A percentile compares a stretch with the other conserved stretches of the same genome.
phyloP scores from a whole-genome alignment of 2,888 invertebrate species.

The Ophion costatus region DNA sequence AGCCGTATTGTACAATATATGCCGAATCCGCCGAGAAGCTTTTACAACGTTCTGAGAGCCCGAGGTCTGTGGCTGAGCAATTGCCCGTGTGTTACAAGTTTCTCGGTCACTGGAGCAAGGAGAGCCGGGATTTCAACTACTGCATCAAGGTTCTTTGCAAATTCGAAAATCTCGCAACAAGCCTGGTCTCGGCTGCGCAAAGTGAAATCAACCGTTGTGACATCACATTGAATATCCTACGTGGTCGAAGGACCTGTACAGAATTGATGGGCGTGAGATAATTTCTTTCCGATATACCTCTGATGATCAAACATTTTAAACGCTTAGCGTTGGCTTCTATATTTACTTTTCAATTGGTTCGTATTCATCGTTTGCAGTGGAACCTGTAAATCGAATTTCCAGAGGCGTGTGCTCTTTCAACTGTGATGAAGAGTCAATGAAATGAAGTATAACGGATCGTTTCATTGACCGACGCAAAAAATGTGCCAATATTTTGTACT shows the following conservation, averaged over 20 bases:
- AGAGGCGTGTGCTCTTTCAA: neutral
- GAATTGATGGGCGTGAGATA: too few species aligned
- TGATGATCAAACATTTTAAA: neutral
- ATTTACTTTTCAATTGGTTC: neutral
- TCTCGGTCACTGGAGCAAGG: neutral
- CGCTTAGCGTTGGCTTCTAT: neutral
- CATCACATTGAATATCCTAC: neutral
- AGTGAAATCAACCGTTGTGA: neutral
- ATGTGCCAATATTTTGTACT: neutral
- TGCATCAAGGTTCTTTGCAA: neutral
- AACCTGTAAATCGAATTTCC: neutral
- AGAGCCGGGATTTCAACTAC: neutral
- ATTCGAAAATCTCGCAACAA: neutral
- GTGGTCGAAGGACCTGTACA: neutral
- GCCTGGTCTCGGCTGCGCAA: neutral
- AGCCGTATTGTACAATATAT: constrained; percentile 43
- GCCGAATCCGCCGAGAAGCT: constrained; percentile 24
- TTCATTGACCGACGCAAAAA: neutral
- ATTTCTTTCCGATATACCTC: neutral
- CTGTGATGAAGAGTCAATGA: neutral
- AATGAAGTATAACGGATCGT: constrained; percentile 19
- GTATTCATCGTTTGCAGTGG: neutral
- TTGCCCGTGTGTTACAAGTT: neutral
- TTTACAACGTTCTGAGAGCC: constrained; percentile 16
- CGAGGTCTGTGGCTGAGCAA: neutral